A percentile compares a stretch with the other conserved stretches of the same genome.
phyloP scores from a whole-genome alignment of 2,113 vertebrate species.

The Lasiurus borealis region DNA sequence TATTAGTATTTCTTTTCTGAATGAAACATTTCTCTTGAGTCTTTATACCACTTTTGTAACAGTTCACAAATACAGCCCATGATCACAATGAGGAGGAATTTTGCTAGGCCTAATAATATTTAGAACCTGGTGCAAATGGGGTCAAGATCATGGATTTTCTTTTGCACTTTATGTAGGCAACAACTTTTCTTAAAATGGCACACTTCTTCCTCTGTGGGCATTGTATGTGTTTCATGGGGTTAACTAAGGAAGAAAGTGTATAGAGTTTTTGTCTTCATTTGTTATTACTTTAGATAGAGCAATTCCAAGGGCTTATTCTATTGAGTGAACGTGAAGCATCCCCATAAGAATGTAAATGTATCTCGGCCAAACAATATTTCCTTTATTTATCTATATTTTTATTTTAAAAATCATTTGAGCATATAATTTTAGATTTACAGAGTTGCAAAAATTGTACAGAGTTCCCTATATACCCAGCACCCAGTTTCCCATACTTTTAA shows the following conservation, averaged over 20 bases:
- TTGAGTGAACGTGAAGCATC: background rate
- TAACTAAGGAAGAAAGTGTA: background rate
- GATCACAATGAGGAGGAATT: background rate
- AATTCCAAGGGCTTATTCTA: background rate
- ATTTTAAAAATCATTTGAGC: background rate
- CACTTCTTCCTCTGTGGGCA: background rate
- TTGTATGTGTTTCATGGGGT: background rate
- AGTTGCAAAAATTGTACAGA: background rate
- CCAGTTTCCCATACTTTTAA: background rate
- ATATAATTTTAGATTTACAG: background rate
- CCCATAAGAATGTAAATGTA: background rate
- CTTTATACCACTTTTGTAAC: background rate
- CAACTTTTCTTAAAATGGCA: background rate
- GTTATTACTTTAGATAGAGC: background rate
- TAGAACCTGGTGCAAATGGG: background rate
- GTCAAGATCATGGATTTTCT: background rate
- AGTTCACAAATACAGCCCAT: background rate
- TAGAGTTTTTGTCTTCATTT: background rate
- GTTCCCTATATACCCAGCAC: background rate
- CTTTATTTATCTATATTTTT: background rate
- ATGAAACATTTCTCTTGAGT: background rate
- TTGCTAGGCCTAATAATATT: constrained; percentile 11
- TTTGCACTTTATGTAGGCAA: background rate
- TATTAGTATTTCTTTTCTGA: background rate
- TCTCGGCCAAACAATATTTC: background rate